Base-by-base conservation (phyloP, 2,113 vertebrate genomes). In the Tenrec ecaudatus region DNA sequence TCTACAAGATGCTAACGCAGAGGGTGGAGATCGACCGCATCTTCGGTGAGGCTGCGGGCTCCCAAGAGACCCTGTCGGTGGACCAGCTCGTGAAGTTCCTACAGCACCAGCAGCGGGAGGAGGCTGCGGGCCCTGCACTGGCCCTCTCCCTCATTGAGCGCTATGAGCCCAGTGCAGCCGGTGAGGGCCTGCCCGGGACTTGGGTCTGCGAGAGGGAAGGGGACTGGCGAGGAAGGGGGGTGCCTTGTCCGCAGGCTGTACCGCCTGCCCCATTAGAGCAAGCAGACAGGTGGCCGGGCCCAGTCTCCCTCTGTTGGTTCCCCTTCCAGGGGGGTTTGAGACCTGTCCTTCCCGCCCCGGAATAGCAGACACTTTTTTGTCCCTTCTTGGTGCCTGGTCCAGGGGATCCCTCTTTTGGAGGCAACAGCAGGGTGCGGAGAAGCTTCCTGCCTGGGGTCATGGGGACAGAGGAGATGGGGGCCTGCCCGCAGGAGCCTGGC, bases 1-100 rank as follows among this genome's bases (percentile, higher is more conserved):
- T 99, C 98, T 99, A 99, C 89, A 98, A 98, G 90, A 97, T 99
- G 91, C 98, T 99, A 94, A 99, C 99, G 0, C 47, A 98, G 1
- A 98, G 99, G 12, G 96, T 97, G 33, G 99, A 99, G 97, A 98
- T 99, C 1, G 97, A 99, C 38, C 94, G 82, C 5, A 98, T 99
- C 95, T 99, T 99, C 43, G 79, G 10, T 0, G 94, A 94, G 0
- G 99, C 98, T 0, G 97, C 98, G 0, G 86, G 97, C 66, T 95
- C 97, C 0, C 89, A 95, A 0, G 97, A 96, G 68, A 96, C 98
- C 92, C 98, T 99, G 98, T 99, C 99, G 0, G 76, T 96, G 79
- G 97, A 93, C 3, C 98, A 99, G 80, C 93, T 99, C 43, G 97
- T 98, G 29, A 96, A 87, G 3, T 99, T 99, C 95, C 97, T 99